Percentiles rank a stretch among this genome's conserved stretches.
Evolutionary conservation across 35 echinoderm and acorn worm genomes (phyloP).

Genomic region (Ptychodera flava): DNA sequence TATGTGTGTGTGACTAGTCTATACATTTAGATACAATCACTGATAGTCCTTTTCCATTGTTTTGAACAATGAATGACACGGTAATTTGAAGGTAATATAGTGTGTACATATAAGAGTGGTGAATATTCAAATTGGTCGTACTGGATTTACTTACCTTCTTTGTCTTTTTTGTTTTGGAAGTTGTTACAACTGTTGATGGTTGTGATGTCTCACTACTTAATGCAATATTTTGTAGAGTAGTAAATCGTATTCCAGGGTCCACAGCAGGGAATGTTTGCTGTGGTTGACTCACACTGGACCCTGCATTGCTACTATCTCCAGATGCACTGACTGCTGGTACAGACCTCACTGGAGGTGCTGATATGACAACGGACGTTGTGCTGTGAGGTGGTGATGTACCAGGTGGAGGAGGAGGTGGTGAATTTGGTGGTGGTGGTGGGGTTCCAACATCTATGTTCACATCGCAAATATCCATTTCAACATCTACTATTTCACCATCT

Average conservation of each 20-base stretch:
- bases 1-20: neutral
- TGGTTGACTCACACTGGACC: neutral
- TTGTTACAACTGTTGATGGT: constrained; percentile 10
- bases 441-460: neutral
- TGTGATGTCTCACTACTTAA: too few species aligned
- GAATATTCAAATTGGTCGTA: neutral
- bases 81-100: neutral
- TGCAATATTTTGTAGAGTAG: too few species aligned
- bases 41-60: neutral
- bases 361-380: constrained; percentile 34
- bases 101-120: neutral
- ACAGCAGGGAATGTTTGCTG: too few species aligned
- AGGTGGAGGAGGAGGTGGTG: constrained; percentile 69
- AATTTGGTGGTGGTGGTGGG: constrained; percentile 32
- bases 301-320: neutral
- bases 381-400: constrained; percentile 64
- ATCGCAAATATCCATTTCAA: neutral
- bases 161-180: constrained; percentile 55
- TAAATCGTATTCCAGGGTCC: too few species aligned
- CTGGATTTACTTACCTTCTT: constrained; percentile 49
- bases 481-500: neutral
- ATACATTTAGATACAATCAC: neutral
- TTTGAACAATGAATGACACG: neutral
- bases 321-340: constrained; percentile 6
- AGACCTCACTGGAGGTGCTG: constrained; percentile 29